Percentiles rank a stretch among this genome's conserved stretches.
Conservation (phyloP, 2,888 invertebrate species). For the Boloria selene region DNA sequence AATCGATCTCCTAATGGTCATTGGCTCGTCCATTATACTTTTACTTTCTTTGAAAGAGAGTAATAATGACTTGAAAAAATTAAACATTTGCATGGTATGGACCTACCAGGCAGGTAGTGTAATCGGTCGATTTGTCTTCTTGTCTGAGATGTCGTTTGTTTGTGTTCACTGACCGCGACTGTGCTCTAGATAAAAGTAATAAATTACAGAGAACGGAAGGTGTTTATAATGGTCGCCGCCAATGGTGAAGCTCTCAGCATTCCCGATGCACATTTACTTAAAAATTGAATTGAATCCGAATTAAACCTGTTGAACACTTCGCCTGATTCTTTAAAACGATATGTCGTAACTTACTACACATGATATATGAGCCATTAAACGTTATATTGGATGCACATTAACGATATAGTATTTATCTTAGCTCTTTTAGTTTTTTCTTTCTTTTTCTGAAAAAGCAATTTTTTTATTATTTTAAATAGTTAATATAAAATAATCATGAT, state of each 20-base stretch:
- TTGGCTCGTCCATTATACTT: conserved; percentile 64
- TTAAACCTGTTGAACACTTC: conserved; percentile 19
- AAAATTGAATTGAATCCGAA: conserved; percentile 17
- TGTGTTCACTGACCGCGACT: conserved; percentile 76
- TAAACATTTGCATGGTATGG: conserved; percentile 67
- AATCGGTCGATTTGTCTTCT: conserved; percentile 81
- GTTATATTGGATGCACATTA: conserved; percentile 1
- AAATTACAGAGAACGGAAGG: conserved; percentile 79
- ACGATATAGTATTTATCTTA: conserved; percentile 11
- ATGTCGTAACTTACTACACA: background rate
- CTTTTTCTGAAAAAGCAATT: no score
- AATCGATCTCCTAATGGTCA: conserved; percentile 73
- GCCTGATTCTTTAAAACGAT: conserved; percentile 8
- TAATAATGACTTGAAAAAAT: conserved; percentile 62
- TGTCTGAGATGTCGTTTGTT: conserved; percentile 77
- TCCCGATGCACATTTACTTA: conserved; percentile 50
- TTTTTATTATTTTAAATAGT: no score
- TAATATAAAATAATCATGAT: no score
- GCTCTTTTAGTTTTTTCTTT: background rate
- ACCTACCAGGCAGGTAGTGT: conserved; percentile 78
- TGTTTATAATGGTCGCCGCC: conserved; percentile 70
- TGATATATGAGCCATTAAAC: conserved; percentile 9
- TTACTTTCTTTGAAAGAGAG: conserved; percentile 68
- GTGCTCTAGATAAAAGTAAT: conserved; percentile 78
- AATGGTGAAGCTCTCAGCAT: conserved; percentile 67